A percentile compares a stretch with the other conserved stretches of the same genome.
These are phyloP conservation scores for Lanius ludovicianus DNA, from an alignment of 2,113 vertebrate species.

Conservation along the genomic window DNA sequence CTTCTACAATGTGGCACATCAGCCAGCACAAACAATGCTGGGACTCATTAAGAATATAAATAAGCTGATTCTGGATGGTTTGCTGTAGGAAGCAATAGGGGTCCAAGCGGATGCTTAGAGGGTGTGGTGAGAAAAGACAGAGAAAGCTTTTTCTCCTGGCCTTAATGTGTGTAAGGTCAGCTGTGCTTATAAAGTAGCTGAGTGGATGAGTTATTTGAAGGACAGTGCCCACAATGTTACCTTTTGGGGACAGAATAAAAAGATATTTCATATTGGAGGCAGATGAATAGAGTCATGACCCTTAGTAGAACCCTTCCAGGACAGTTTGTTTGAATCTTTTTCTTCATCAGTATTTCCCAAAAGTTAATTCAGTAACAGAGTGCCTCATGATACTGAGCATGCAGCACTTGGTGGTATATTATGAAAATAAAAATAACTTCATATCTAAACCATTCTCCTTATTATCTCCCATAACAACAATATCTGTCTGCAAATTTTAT, in stretches of 20 bases:
- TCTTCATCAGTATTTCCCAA: not conserved
- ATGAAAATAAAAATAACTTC: slow-evolving; percentile 20
- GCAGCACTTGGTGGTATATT: not conserved
- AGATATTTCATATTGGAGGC: not conserved
- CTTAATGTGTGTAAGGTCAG: not conserved
- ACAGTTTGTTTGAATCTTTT: not conserved
- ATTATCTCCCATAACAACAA: slow-evolving; percentile 19
- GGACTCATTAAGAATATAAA: not conserved
- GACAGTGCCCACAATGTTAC: not conserved
- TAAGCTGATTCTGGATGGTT: not conserved
- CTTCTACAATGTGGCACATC: not conserved
- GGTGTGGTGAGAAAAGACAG: not conserved
- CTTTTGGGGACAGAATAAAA: not conserved
- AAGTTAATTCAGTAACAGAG: not conserved
- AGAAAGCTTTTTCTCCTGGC: not conserved
- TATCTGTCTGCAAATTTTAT: slow-evolving; percentile 29
- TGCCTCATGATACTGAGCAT: not conserved
- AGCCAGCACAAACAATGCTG: not conserved
- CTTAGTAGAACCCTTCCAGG: not conserved
- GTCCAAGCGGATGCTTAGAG: not conserved
- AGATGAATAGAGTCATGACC: not conserved
- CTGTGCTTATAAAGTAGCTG: not conserved
- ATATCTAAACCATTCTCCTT: not conserved
- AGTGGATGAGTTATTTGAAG: not conserved
- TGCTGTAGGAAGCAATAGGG: not conserved